These are phyloP conservation scores for Athalia rosae DNA, from an alignment of 2,888 invertebrate species.

Conservation along the genomic window DNA sequence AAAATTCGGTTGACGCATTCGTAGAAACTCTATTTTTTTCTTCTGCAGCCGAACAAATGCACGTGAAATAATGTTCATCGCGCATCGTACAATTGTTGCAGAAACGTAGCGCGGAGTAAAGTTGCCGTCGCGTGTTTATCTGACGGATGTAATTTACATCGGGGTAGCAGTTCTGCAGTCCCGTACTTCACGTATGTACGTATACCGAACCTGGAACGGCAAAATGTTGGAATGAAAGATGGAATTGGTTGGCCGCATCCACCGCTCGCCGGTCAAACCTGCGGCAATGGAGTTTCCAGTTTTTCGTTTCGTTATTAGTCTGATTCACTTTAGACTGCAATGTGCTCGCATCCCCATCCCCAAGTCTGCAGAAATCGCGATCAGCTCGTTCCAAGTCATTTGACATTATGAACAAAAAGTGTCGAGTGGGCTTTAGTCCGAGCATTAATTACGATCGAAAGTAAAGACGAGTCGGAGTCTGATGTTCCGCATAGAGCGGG, in stretches of 20 bases:
- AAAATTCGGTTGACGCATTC: no score
- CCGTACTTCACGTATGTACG: neutral
- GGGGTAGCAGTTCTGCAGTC: neutral
- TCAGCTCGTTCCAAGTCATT: slow-evolving; percentile 40
- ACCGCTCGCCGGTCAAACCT: slow-evolving; percentile 13
- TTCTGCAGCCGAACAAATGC: no score
- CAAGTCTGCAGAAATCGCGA: slow-evolving; percentile 14
- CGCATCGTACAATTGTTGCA: no score
- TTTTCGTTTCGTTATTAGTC: slow-evolving; percentile 27
- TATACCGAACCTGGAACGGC: neutral
- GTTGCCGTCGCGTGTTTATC: neutral
- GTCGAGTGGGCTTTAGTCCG: slow-evolving; percentile 23
- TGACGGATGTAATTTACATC: neutral
- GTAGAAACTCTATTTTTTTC: no score
- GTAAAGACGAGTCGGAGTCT: slow-evolving; percentile 20
- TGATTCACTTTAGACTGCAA: slow-evolving; percentile 21
- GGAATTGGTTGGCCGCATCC: slow-evolving; percentile 17
- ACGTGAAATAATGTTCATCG: no score
- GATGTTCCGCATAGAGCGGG: slow-evolving; percentile 8
- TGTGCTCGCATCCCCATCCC: slow-evolving; percentile 18
- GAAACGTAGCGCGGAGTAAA: no score
- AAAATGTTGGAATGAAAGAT: slow-evolving; percentile 37
- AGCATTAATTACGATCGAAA: slow-evolving; percentile 26
- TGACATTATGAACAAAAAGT: slow-evolving; percentile 15
- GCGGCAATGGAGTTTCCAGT: slow-evolving; percentile 28